phyloP scores from a whole-genome alignment of 2,888 invertebrate species.

The Acrocyrtus sp. region DNA sequence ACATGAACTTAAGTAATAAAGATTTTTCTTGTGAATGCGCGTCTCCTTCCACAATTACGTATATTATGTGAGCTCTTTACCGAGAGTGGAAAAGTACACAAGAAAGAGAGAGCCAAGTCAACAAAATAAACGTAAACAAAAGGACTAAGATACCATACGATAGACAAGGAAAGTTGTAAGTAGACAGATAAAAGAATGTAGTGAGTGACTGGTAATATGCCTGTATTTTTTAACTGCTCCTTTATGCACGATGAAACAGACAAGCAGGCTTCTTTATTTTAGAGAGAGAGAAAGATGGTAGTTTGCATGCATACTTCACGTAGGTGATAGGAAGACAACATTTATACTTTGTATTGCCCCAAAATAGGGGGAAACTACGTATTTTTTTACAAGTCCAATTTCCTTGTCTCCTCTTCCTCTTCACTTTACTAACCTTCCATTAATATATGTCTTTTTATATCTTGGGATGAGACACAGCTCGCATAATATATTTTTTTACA shows the following conservation, averaged over 20 bases:
- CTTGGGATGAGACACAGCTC: too few species aligned
- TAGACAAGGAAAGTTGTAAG: not conserved
- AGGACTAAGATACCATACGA: too few species aligned
- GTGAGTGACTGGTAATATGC: slow-evolving; percentile 8
- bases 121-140: not conserved
- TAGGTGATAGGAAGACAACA: not conserved
- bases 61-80: not conserved
- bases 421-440: slow-evolving; percentile 13
- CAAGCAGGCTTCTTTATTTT: not conserved
- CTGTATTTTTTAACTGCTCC: not conserved
- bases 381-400: slow-evolving; percentile 39
- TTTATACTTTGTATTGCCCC: not conserved
- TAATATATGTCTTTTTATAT: slow-evolving; percentile 34
- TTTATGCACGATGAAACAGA: not conserved
- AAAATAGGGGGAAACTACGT: slow-evolving; percentile 8
- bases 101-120: too few species aligned
- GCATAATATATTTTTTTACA: too few species aligned
- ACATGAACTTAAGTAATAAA: not conserved
- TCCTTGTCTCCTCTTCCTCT: slow-evolving; percentile 23
- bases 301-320: not conserved
- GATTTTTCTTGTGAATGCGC: not conserved
- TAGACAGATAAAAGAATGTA: slow-evolving; percentile 5
- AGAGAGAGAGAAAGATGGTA: slow-evolving; percentile 1
- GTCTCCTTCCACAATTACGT: not conserved
- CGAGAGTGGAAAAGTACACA: slow-evolving; percentile 13